Base-by-base conservation (phyloP, 1,140 invertebrate species). In the Nephila pilipes region DNA sequence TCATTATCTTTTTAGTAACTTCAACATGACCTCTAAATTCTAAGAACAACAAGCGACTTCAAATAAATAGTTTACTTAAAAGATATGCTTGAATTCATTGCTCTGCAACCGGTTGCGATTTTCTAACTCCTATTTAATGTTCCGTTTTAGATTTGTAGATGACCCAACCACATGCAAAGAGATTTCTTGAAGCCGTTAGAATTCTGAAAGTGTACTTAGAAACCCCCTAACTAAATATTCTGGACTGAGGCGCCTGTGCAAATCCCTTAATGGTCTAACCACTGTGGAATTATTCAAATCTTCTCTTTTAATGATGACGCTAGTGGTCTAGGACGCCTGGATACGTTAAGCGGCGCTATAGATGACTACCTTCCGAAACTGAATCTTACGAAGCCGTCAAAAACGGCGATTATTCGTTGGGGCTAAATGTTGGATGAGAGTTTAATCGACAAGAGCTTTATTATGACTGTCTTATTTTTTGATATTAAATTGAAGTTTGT, bases 151-250 rank as follows among this genome's bases (percentile, higher is more conserved):
- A 91, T 91, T 91, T 91, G 90, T 20, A 65, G 79, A 60, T 85
- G 60, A n/a, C 36, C 90, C 90, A 36, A 38, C 5, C 14, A 58
- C 54, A 91, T 69, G 80, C 81, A 85, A 85, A 91, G 80, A 38
- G 75, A 57, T 90, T 88, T 60, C 89, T 90, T 29, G 60, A 29
- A n/a, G 80, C 80, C 58, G 90, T 91, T 91, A 91, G 60, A 91
- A 91, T 91, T 91, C 90, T 58, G 20, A 85, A 58, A 32, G 90
- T 91, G 90, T 85, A 54, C 80, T 85, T 69, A 63, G 80, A 91
- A 91, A 91, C 46, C 90, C n/a, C 90, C 90, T 85, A 91, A 91
- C 90, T 91, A 91, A 91, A 91, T 91, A 91, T 91, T 91, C 90
- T 58, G 79, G 75, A 91, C 80, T 25, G 55, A 36, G 65, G 90